Base-by-base conservation (phyloP, 2,113 vertebrate species). In the Epinephelus moara region DNA sequence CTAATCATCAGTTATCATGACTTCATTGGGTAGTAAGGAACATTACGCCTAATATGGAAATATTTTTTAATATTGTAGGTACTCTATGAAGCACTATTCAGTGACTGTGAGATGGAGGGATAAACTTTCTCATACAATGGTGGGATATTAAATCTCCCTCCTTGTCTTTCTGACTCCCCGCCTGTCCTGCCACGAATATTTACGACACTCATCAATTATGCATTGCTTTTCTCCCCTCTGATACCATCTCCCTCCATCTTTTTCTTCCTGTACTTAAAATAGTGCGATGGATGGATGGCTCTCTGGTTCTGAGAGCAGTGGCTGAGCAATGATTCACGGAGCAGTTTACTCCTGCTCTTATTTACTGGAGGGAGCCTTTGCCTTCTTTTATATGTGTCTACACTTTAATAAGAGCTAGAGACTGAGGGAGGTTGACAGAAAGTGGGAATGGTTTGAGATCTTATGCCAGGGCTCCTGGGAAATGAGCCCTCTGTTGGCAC, bases 121-220 rank as follows among this genome's bases (percentile, higher is more conserved):
- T 37, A 81, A 66, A 66, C 21, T 73, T 64, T 68, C 23, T 81
- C 23, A 27, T 45, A 67, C 59, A 40, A 6, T 62, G 79, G 30
- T 60, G 33, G 14, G 40, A 59, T 64, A 79, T 62, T 79, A 67
- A 80, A 69, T 88, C 53, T 87, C 60, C 83, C 30, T 63, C 60
- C 62, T 33, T 67, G 70, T 71, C 70, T 78, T 59, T 81, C 72
- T 74, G 33, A 70, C 27, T 70, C 18, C 45, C 15, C 10, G 63
- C 63, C 66, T 50, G 61, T 85, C 81, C 78, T 61, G n/a, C 52
- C 30, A 40, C 18, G 6, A 56, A 78, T 84, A 91, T 90, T 85
- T 87, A 90, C 42, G 59, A 85, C 85, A 60, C 77, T 84, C 63
- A 90, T 93, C 78, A 91, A 90, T 92, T 92, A 94, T 93, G 86